These are phyloP conservation scores for Latheticus oryzae DNA, from an alignment of 2,888 invertebrate genomes.

Conservation along the genomic window DNA sequence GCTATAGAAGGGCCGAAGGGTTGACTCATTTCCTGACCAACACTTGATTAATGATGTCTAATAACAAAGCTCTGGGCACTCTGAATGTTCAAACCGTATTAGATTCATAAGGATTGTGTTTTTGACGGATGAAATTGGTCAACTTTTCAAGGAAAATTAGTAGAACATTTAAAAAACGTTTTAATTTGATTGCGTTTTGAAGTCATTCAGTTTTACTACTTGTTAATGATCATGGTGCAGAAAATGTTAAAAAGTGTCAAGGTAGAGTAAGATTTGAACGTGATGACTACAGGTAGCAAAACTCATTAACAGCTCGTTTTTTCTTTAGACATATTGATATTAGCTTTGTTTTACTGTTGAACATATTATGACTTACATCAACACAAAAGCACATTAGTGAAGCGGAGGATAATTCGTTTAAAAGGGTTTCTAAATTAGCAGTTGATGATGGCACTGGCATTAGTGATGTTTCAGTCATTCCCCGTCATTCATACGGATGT, in stretches of 20 bases:
- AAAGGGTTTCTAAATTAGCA: constrained; percentile 66
- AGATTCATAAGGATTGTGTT: constrained; percentile 59
- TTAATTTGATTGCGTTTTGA: no score
- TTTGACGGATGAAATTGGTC: constrained; percentile 54
- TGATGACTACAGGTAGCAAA: constrained; percentile 45
- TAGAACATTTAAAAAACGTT: no score
- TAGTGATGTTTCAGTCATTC: constrained; percentile 63
- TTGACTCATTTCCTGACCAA: constrained; percentile 67
- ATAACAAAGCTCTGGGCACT: constrained; percentile 61
- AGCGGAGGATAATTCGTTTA: constrained; percentile 65
- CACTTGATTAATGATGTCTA: constrained; percentile 67
- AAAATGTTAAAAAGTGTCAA: constrained; percentile 16
- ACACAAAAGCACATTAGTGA: constrained; percentile 64
- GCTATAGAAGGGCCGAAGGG: constrained; percentile 64
- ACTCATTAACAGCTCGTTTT: constrained; percentile 48
- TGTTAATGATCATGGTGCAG: constrained; percentile 3
- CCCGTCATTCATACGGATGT: constrained; percentile 60
- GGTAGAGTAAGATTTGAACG: constrained; percentile 9
- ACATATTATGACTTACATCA: constrained; percentile 58
- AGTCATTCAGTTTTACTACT: no score
- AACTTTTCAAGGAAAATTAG: constrained; percentile 12
- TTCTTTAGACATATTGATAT: constrained; percentile 48
- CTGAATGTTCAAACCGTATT: constrained; percentile 54
- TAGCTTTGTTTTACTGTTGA: constrained; percentile 49
- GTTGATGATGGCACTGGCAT: constrained; percentile 65